These are phyloP conservation scores for Desmodus rotundus DNA, from an alignment of 2,113 vertebrate genomes.

Conservation along the genomic window DNA sequence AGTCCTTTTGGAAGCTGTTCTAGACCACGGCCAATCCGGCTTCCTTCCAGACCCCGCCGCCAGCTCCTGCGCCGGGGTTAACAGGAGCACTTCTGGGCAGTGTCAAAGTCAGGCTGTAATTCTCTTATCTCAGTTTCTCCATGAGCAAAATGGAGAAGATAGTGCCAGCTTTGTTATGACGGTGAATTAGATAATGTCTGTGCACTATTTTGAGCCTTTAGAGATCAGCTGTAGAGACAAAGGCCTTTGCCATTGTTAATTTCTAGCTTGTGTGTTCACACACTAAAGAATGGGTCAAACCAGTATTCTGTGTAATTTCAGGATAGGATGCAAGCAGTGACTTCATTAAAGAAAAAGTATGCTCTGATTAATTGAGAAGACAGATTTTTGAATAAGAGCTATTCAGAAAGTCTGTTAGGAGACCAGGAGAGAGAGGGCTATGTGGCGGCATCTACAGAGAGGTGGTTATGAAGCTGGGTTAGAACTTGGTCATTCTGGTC, in stretches of 20 bases:
- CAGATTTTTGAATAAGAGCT: not conserved
- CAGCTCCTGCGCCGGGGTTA: not conserved
- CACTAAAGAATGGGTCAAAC: not conserved
- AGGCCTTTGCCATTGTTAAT: not conserved
- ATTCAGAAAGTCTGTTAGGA: not conserved
- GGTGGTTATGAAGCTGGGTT: not conserved
- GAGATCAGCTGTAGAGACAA: conserved; percentile 12
- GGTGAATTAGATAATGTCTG: conserved; percentile 24
- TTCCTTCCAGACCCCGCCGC: not conserved
- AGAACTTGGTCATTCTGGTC: not conserved
- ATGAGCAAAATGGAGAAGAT: not conserved
- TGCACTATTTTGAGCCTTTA: conserved; percentile 30
- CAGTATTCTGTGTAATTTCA: not conserved
- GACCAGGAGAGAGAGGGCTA: not conserved
- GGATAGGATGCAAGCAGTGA: not conserved
- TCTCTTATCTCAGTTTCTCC: conserved; percentile 30
- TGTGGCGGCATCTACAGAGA: not conserved
- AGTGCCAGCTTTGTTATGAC: conserved; percentile 10
- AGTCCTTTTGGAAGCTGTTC: not conserved
- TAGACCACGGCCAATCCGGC: not conserved
- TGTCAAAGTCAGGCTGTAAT: not conserved
- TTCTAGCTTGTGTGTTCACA: not conserved
- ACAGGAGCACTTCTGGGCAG: not conserved
- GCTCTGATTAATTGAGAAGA: conserved; percentile 6
- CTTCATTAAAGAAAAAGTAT: not conserved